Conservation (phyloP, 1,140 invertebrate species). For the Asobara japonica region DNA sequence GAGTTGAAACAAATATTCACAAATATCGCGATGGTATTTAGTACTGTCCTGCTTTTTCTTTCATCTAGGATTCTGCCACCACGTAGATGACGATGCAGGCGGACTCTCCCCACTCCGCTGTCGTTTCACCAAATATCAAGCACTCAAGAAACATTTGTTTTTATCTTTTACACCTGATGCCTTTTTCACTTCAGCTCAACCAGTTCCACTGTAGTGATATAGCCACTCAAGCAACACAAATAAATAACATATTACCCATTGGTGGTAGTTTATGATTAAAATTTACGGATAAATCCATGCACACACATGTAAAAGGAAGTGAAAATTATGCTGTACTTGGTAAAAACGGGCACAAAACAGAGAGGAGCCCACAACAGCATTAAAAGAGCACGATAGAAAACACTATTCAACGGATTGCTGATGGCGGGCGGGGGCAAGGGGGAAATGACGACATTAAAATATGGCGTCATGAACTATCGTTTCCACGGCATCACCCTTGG, state of each 20-base stretch:
- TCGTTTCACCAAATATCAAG: slow-evolving; percentile 51
- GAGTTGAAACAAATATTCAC: not conserved
- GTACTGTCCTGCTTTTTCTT: not conserved
- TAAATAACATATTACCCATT: not conserved
- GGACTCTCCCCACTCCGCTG: slow-evolving; percentile 49
- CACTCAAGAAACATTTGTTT: slow-evolving; percentile 13
- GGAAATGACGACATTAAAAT: slow-evolving; percentile 62
- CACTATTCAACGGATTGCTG: slow-evolving; percentile 46
- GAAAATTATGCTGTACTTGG: not conserved
- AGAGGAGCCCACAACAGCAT: slow-evolving; percentile 37
- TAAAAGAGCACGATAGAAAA: slow-evolving; percentile 43
- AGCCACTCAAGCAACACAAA: not conserved
- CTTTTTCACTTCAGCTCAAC: not conserved
- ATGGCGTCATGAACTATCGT: slow-evolving; percentile 59
- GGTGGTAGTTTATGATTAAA: not conserved
- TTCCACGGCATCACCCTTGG: slow-evolving; percentile 15
- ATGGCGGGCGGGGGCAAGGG: slow-evolving; percentile 39
- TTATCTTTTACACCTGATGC: not conserved
- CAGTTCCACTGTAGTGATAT: not conserved
- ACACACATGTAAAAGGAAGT: not conserved
- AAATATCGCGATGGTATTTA: not conserved
- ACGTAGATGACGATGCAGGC: slow-evolving; percentile 52
- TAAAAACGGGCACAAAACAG: slow-evolving; percentile 33
- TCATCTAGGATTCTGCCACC: slow-evolving; percentile 38
- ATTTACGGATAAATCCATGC: not conserved